Base-by-base conservation (phyloP, 2,113 vertebrate species). In the Merops nubicus region DNA sequence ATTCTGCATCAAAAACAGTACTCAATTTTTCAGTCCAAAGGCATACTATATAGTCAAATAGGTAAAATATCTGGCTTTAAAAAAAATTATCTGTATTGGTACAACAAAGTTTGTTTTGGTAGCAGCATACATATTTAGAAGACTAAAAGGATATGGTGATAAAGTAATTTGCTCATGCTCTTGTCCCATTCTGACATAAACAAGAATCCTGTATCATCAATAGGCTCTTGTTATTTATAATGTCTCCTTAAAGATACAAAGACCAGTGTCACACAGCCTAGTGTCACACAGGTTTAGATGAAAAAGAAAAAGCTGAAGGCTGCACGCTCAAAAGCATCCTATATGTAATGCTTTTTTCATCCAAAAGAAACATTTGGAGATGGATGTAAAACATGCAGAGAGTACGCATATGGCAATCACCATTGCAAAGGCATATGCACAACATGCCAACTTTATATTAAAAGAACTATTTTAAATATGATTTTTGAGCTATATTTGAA, bases 401-500 rank as follows among this genome's bases (percentile, higher is more conserved):
- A 78, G 76, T 18, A 57, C 19, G 68, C 28, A 68, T 36, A 65
- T 64, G 67, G 74, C 19, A 54, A 51, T 59, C 76, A 81, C 48
- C 40, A 38, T 40, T 48, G 26, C 31, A 14, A 54, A 53, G n/a
- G 34, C 63, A 70, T 11, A 63, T 7, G 2, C 15, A 70, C 26
- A 75, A 18, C 12, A 31, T 2, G 2, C 19, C 48, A 77, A 28
- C 40, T 73, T 94, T 86, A 75, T 72, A 68, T 48, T 74, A 29
- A 28, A 94, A 78, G 0, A 67, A 87, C 38, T 47, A 22, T 64
- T 87, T 69, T 20, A 83, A 95, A 19, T 15, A 67, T 92, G 40
- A 16, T 23, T 86, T 88, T 89, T 72, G 33, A 76, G 64, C 67
- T 81, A 67, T 87, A 67, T 93, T 93, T 78, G 53, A 91, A 95